A percentile compares a stretch with the other conserved stretches of the same genome.
phyloP scores from a whole-genome alignment of 2,888 invertebrate species.

The Drosophila paranaensis region DNA sequence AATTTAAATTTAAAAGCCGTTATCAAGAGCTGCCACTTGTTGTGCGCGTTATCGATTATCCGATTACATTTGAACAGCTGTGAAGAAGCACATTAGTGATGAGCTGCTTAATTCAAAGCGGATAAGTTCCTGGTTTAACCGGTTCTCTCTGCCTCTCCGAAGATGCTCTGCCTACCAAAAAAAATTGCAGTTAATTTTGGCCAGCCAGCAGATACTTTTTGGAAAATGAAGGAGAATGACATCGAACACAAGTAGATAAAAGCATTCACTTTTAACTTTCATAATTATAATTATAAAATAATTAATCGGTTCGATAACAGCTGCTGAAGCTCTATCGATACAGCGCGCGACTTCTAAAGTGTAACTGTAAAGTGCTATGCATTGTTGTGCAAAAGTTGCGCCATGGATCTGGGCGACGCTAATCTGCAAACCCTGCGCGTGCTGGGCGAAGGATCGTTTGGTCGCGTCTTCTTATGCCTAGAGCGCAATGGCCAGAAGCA shows the following conservation, averaged over 20 bases:
- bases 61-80: slow-evolving; percentile 19
- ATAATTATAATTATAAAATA: no score
- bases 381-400: background rate
- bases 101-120: background rate
- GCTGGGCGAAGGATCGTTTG: slow-evolving; percentile 81
- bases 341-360: slow-evolving; percentile 36
- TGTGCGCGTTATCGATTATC: slow-evolving; percentile 10
- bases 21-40: slow-evolving; percentile 11
- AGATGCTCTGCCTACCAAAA: background rate
- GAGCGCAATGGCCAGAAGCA: slow-evolving; percentile 38
- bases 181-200: no score
- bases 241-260: no score
- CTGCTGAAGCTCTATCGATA: slow-evolving; percentile 17
- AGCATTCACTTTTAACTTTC: no score
- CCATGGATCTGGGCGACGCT: slow-evolving; percentile 79
- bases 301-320: background rate
- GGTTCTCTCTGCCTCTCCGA: background rate
- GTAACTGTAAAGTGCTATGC: slow-evolving; percentile 26
- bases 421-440: slow-evolving; percentile 67
- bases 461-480: slow-evolving; percentile 78
- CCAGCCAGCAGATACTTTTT: no score
- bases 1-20: slow-evolving; percentile 17
- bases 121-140: slow-evolving; percentile 6
- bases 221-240: background rate
- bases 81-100: background rate